Evolutionary conservation across 1,140 invertebrate species (phyloP).

Genomic region (Drosophila santomea): DNA sequence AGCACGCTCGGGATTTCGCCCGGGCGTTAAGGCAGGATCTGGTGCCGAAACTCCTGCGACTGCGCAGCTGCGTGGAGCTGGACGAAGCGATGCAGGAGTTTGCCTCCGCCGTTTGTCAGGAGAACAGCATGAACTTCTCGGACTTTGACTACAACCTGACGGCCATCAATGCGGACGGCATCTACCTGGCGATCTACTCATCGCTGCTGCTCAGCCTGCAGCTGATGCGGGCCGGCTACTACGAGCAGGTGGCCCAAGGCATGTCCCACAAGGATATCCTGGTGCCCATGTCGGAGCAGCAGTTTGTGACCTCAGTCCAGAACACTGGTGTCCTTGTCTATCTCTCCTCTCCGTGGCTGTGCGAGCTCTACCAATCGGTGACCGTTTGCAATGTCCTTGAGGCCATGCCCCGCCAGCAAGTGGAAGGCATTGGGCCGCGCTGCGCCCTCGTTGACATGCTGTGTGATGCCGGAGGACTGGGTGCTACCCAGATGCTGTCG

Average conservation of each 20-base stretch:
- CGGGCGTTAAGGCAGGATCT: conserved; percentile 86
- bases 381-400: conserved; percentile 91
- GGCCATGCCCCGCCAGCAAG: conserved; percentile 63
- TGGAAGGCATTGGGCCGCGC: conserved; percentile 59
- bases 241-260: conserved; percentile 86
- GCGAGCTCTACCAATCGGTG: conserved; percentile 95
- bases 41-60: conserved; percentile 88
- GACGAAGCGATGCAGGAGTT: conserved; percentile 96
- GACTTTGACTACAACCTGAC: conserved; percentile 87
- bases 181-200: conserved; percentile 95
- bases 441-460: conserved; percentile 83
- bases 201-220: conserved; percentile 93
- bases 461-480: conserved; percentile 93
- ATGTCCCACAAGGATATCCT: conserved; percentile 83
- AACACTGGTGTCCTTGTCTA: conserved; percentile 96
- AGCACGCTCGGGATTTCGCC: conserved; percentile 82
- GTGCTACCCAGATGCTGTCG: conserved; percentile 91
- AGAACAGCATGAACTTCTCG: conserved; percentile 86
- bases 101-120: conserved; percentile 95
- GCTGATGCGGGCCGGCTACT: conserved; percentile 91
- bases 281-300: conserved; percentile 88
- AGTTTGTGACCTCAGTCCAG: conserved; percentile 96
- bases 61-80: conserved; percentile 86
- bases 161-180: conserved; percentile 97
- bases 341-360: conserved; percentile 95